Base-by-base conservation (phyloP, 1,140 invertebrate species). In the Lanistes nyassanus region DNA sequence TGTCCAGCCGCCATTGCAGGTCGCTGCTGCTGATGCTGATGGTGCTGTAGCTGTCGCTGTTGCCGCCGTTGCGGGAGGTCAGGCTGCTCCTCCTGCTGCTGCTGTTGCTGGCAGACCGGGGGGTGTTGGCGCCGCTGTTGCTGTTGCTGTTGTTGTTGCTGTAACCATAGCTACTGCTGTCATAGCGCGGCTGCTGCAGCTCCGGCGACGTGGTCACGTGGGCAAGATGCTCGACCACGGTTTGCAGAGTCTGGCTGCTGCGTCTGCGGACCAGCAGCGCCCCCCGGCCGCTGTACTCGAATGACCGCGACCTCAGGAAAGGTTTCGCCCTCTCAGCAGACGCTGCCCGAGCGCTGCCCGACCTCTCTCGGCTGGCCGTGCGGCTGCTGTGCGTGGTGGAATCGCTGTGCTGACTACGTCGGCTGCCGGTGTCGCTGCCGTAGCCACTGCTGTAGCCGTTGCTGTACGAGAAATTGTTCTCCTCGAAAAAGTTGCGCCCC, bases 381-480 rank as follows among this genome's bases (percentile, higher is more conserved):
- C 70, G 37, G 36, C 70, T 72, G 31, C 70, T 16, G 34, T 72
- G 70, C 23, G 60, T 21, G 31, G 53, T 21, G 31, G 53, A 60
- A 26, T 56, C 70, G 16, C 55, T 72, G 34, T 36, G 37, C 3
- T 37, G 37, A 34, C 70, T 58, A 0, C 31, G 31, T 55, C n/a
- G 58, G 23, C 26, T 19, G 7, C 55, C 56, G 4, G 70, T 36
- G 16, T n/a, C 31, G 56, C 56, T 60, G 7, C 56, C 56, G 51
- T 70, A 70, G 16, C 68, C 68, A 31, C 68, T 70, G 53, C 68
- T 70, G 70, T 58, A 72, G 2, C 55, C 55, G 70, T 56, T 72
- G 55, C 13, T 34, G 66, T 68, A 19, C 16, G 34, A 39, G 31
- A 39, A 39, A 42, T 21, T 21, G 26, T 66, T 37, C 19, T 66